Percentiles rank a stretch among this genome's conserved stretches.
phyloP scores from a whole-genome alignment of 2,888 invertebrate species.

The Tachina grossa region DNA sequence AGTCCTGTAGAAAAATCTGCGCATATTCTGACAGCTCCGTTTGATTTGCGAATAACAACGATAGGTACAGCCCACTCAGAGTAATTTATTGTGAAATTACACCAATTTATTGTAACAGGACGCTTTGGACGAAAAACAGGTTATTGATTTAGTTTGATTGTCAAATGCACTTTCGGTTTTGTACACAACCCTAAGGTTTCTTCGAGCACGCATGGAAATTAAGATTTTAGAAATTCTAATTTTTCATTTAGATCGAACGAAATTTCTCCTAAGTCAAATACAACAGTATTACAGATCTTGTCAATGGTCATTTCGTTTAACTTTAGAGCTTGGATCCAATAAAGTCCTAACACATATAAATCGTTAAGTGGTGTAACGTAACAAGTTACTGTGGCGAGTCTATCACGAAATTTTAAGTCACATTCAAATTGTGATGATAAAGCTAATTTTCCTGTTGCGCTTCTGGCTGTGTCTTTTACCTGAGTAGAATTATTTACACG shows the following conservation, averaged over 20 bases:
- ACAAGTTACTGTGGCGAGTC: constrained; percentile 39
- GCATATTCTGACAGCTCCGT: too few relatives aligned
- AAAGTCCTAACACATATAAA: too few relatives aligned
- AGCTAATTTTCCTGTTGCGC: constrained; percentile 68
- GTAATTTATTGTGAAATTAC: constrained; percentile 3
- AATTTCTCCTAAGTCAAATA: background rate
- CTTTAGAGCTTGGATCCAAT: constrained; percentile 62
- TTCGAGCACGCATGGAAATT: constrained; percentile 64
- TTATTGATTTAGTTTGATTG: background rate
- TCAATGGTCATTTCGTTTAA: constrained; percentile 56
- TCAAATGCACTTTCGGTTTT: constrained; percentile 50
- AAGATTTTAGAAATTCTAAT: constrained; percentile 35
- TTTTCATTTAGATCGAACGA: constrained; percentile 5
- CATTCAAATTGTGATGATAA: constrained; percentile 64
- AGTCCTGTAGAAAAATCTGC: too few relatives aligned
- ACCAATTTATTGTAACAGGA: constrained; percentile 24
- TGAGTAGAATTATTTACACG: too few relatives aligned
- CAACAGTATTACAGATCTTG: constrained; percentile 33
- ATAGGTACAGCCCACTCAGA: constrained; percentile 12
- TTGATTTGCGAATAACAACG: constrained; percentile 64
- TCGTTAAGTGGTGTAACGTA: constrained; percentile 44
- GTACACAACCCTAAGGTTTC: constrained; percentile 62
- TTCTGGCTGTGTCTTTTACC: constrained; percentile 27
- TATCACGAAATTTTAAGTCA: constrained; percentile 47
- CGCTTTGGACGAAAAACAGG: constrained; percentile 69